Conservation (phyloP, 2,888 invertebrate genomes). For the Mythimna impura region DNA sequence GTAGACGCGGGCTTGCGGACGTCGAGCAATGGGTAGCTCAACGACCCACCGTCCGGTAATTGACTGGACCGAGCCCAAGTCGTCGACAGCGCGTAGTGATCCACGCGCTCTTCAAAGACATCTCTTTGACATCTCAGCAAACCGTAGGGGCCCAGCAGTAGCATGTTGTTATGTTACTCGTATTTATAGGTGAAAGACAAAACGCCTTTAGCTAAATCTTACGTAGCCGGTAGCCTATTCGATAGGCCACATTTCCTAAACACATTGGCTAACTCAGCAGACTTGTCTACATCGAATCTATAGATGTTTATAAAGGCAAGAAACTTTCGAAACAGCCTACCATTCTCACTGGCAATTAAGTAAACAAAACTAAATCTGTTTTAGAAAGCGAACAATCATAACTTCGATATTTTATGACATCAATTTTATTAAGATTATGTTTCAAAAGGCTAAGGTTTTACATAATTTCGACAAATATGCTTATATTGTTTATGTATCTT, state of each 20-base stretch:
- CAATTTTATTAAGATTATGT: background rate
- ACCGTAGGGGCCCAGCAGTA: too few species aligned
- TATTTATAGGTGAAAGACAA: background rate
- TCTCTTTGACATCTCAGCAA: too few species aligned
- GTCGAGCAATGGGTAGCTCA: too few species aligned
- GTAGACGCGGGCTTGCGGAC: too few species aligned
- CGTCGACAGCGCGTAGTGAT: too few species aligned
- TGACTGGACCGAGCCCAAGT: too few species aligned
- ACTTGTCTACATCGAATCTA: background rate
- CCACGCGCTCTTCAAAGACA: too few species aligned
- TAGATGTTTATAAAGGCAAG: background rate
- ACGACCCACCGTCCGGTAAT: too few species aligned
- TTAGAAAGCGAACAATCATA: slow-evolving; percentile 19
- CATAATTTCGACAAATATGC: slow-evolving; percentile 6
- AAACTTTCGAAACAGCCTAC: slow-evolving; percentile 30
- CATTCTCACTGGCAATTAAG: slow-evolving; percentile 26
- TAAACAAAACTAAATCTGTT: slow-evolving; percentile 8
- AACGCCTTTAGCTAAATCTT: background rate
- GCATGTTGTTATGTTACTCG: too few species aligned
- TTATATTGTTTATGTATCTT: background rate
- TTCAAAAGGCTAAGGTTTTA: slow-evolving; percentile 9
- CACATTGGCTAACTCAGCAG: slow-evolving; percentile 1
- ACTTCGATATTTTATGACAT: slow-evolving; percentile 13
- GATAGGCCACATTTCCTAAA: slow-evolving; percentile 1
- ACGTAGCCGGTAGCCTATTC: background rate